Conservation (phyloP, 2,797 vertebrate species). For the Mastacembelus armatus region DNA sequence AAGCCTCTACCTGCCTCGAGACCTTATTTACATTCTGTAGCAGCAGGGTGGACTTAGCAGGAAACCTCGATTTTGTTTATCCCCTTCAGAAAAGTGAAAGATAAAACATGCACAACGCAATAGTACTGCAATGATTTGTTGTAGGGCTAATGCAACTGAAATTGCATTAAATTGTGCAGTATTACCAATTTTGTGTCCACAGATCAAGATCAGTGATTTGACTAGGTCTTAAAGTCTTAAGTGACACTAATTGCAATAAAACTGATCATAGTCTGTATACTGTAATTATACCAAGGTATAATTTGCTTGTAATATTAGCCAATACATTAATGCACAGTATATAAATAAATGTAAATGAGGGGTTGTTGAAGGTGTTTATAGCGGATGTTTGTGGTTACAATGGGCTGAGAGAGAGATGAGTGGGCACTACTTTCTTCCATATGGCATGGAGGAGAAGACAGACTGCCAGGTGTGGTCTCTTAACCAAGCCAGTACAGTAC, state of each 20-base stretch:
- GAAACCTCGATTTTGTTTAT: constrained; percentile 40
- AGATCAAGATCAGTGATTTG: constrained; percentile 6
- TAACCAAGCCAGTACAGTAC: constrained; percentile 31
- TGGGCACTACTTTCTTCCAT: constrained; percentile 23
- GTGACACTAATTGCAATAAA: background rate
- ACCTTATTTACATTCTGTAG: constrained; percentile 50
- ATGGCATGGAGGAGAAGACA: constrained; percentile 12
- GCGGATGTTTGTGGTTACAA: background rate
- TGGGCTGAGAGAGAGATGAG: constrained; percentile 6
- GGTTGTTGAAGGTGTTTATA: background rate
- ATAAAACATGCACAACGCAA: constrained; percentile 35
- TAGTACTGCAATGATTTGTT: constrained; percentile 21
- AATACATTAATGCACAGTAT: background rate
- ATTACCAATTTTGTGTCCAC: background rate
- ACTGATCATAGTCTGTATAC: background rate
- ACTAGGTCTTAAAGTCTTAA: background rate
- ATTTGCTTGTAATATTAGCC: background rate
- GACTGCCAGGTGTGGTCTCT: constrained; percentile 40
- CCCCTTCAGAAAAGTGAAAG: constrained; percentile 26
- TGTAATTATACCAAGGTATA: background rate
- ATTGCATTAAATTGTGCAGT: constrained; percentile 23
- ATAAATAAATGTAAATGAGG: background rate
- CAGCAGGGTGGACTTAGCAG: constrained; percentile 38
- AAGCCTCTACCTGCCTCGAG: too few relatives aligned
- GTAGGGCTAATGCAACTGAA: constrained; percentile 3